A percentile compares a stretch with the other conserved stretches of the same genome.
phyloP scores from a whole-genome alignment of 1,140 invertebrate genomes.

The Platyscapa corneri region DNA sequence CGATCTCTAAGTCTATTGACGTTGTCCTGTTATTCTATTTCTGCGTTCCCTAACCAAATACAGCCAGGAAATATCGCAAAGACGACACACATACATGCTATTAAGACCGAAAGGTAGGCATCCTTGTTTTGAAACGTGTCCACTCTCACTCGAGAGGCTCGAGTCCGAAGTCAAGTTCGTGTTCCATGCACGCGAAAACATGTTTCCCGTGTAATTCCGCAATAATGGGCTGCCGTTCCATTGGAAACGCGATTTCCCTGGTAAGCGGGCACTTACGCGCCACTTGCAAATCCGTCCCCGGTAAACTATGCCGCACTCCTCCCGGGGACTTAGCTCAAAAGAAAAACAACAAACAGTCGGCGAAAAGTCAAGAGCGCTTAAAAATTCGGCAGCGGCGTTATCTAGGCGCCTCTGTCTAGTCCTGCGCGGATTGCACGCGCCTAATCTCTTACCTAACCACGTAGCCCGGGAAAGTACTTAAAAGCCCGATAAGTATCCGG shows the following conservation, averaged over 20 bases:
- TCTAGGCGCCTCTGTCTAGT: background rate
- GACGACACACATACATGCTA: background rate
- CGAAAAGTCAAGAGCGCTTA: conserved; percentile 23
- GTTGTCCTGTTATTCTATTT: background rate
- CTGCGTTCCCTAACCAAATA: background rate
- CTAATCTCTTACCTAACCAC: conserved; percentile 12
- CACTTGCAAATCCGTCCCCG: background rate
- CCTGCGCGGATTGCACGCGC: background rate
- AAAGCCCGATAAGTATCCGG: background rate
- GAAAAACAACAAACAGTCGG: conserved; percentile 24
- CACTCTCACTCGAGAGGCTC: background rate
- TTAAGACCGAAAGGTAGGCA: background rate
- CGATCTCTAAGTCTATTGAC: too few relatives aligned
- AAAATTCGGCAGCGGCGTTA: background rate
- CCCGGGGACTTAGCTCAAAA: background rate
- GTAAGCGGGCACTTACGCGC: background rate
- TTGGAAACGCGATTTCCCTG: background rate
- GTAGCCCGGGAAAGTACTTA: background rate
- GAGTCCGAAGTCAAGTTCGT: background rate
- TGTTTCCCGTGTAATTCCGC: background rate
- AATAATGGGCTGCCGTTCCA: background rate
- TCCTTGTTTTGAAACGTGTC: background rate
- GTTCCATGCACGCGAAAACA: background rate
- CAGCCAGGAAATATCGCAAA: background rate
- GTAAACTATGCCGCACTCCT: too few relatives aligned